These are phyloP conservation scores for Tylochromis polylepis DNA, from an alignment of 2,113 vertebrate species.

Conservation along the genomic window DNA sequence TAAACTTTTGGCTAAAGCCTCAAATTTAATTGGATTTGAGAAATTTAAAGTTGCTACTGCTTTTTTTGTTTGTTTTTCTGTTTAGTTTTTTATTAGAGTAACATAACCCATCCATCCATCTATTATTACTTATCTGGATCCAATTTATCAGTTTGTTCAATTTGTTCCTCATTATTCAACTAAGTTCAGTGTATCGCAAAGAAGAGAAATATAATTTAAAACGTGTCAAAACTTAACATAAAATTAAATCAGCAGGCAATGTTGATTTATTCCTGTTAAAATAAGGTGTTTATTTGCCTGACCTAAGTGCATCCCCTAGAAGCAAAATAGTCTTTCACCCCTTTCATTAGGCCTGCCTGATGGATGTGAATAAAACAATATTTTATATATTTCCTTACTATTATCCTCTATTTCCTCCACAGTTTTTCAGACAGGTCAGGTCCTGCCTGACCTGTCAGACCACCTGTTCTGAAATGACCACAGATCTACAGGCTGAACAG, in stretches of 20 bases:
- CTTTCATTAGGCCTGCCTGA: background rate
- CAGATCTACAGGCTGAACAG: background rate
- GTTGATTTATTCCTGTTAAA: too few species aligned
- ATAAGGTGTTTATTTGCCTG: background rate
- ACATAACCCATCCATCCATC: background rate
- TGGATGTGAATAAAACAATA: background rate
- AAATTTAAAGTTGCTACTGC: background rate
- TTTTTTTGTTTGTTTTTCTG: background rate
- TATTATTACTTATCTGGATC: background rate
- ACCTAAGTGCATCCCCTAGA: background rate
- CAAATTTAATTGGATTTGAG: background rate
- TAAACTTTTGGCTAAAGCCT: background rate
- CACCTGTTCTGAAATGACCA: accelerated
- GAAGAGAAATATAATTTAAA: too few species aligned
- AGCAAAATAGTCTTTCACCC: background rate
- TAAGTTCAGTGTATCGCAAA: background rate
- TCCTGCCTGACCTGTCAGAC: too few species aligned
- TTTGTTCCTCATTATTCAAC: background rate
- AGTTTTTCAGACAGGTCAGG: background rate
- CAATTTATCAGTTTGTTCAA: background rate
- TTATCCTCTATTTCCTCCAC: background rate
- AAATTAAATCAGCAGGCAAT: too few species aligned
- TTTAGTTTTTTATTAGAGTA: background rate
- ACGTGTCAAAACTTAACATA: too few species aligned
- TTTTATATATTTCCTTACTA: background rate